Percentiles rank a stretch among this genome's conserved stretches.
phyloP scores from a whole-genome alignment of 2,113 vertebrate species.

The Odontesthes bonariensis region DNA sequence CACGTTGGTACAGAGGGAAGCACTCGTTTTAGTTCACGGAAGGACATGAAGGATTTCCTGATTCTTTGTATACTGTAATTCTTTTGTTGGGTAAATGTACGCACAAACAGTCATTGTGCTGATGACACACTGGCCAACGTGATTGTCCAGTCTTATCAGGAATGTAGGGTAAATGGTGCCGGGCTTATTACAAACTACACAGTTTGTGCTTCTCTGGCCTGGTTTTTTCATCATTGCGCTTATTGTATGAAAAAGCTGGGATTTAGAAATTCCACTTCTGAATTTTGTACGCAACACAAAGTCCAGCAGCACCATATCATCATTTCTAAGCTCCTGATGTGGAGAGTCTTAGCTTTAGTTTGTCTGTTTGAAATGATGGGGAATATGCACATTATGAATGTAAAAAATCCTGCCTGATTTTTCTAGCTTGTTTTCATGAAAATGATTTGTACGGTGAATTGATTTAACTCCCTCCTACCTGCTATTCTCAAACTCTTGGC shows the following conservation, averaged over 20 bases:
- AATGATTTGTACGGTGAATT: slow-evolving; percentile 53
- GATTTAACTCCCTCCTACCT: slow-evolving; percentile 30
- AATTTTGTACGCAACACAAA: slow-evolving; percentile 43
- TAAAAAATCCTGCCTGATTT: slow-evolving; percentile 75
- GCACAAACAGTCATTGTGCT: slow-evolving; percentile 39
- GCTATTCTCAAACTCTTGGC: slow-evolving; percentile 27
- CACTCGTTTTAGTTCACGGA: slow-evolving; percentile 9
- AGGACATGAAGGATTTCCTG: neutral
- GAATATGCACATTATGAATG: slow-evolving; percentile 82
- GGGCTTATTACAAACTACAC: slow-evolving; percentile 27
- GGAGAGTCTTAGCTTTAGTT: slow-evolving; percentile 65
- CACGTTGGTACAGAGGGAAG: slow-evolving; percentile 12
- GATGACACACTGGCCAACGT: slow-evolving; percentile 13
- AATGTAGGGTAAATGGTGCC: slow-evolving; percentile 52
- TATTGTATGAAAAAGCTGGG: slow-evolving; percentile 15
- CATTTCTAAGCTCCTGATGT: slow-evolving; percentile 41
- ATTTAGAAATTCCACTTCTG: slow-evolving; percentile 29
- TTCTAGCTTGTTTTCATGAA: slow-evolving; percentile 59
- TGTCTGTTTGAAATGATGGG: slow-evolving; percentile 54
- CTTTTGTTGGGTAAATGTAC: slow-evolving; percentile 16
- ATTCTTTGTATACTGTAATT: slow-evolving; percentile 20
- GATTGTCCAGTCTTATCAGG: slow-evolving; percentile 57
- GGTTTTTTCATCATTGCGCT: slow-evolving; percentile 23
- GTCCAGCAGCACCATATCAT: slow-evolving; percentile 58
- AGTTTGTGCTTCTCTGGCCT: slow-evolving; percentile 12